Evolutionary conservation across 1,140 invertebrate genomes (phyloP).

Genomic region (Rhyzopertha dominica): DNA sequence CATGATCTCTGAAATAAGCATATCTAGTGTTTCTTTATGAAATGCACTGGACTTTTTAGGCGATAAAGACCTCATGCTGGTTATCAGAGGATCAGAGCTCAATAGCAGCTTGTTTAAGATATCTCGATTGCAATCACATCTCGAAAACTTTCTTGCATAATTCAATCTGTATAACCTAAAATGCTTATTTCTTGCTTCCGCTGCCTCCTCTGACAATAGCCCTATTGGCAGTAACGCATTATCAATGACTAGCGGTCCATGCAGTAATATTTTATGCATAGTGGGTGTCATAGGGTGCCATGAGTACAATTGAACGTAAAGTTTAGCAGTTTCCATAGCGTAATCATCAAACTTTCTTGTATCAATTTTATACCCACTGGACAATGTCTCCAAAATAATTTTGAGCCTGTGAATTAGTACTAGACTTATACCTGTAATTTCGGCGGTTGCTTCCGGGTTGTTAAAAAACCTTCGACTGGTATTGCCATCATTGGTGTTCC

Average conservation of each 20-base stretch:
- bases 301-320: conserved; percentile 34
- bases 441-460: conserved; percentile 26
- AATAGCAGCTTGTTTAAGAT: conserved; percentile 34
- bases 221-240: conserved; percentile 30
- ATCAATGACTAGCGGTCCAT: conserved; percentile 23
- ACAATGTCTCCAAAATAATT: conserved; percentile 27
- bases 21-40: conserved; percentile 12
- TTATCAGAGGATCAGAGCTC: conserved; percentile 33
- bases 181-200: conserved; percentile 32
- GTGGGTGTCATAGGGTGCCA: conserved; percentile 38
- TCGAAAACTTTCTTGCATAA: conserved; percentile 32
- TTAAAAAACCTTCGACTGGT: conserved; percentile 43
- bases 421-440: conserved; percentile 31
- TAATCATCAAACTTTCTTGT: conserved; percentile 26
- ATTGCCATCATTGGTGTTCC: conserved; percentile 43
- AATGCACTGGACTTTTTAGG: conserved; percentile 9
- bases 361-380: conserved; percentile 31
- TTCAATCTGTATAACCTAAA: conserved; percentile 27
- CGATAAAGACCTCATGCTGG: conserved; percentile 14
- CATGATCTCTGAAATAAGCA: too few relatives aligned
- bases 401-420: conserved; percentile 18
- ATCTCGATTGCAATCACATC: conserved; percentile 28
- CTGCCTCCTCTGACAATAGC: conserved; percentile 26
- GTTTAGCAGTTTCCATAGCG: conserved; percentile 12
- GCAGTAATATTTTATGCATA: conserved; percentile 39